A percentile compares a stretch with the other conserved stretches of the same genome.
These are phyloP conservation scores for Geothlypis trichas DNA, from an alignment of 2,113 vertebrate species.

Conservation along the genomic window DNA sequence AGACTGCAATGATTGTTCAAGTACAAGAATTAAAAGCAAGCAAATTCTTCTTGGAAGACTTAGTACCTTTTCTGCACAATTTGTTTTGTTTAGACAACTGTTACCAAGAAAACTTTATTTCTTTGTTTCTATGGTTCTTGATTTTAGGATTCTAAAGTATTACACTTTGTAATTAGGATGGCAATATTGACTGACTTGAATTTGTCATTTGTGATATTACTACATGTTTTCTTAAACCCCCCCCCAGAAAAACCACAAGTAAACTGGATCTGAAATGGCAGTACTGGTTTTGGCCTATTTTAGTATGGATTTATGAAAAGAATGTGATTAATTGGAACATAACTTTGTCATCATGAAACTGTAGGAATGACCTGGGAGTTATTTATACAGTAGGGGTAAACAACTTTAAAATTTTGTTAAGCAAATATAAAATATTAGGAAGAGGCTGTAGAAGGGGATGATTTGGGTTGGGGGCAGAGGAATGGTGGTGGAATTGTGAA, in stretches of 20 bases:
- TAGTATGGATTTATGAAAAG: not conserved
- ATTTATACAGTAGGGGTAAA: not conserved
- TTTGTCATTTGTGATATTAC: not conserved
- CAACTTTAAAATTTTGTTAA: not conserved
- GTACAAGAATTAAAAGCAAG: constrained; percentile 48
- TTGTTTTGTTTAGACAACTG: not conserved
- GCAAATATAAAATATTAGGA: not conserved
- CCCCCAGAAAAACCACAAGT: not conserved
- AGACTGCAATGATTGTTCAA: constrained; percentile 37
- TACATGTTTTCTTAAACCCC: not conserved
- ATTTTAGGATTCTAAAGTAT: not conserved
- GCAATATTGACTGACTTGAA: not conserved
- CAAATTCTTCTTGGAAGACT: constrained; percentile 12
- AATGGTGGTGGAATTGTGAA: not conserved
- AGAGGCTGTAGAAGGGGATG: not conserved
- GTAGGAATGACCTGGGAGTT: not conserved
- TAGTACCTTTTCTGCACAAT: not conserved
- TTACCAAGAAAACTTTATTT: not conserved
- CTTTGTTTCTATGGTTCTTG: not conserved
- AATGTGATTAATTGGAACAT: not conserved
- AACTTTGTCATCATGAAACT: not conserved
- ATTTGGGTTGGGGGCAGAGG: not conserved
- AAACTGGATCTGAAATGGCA: constrained; percentile 15
- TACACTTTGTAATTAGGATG: not conserved
- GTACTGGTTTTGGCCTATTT: not conserved